These are phyloP conservation scores for Trichopoda pennipes DNA, from an alignment of 2,888 invertebrate species.

Conservation along the genomic window DNA sequence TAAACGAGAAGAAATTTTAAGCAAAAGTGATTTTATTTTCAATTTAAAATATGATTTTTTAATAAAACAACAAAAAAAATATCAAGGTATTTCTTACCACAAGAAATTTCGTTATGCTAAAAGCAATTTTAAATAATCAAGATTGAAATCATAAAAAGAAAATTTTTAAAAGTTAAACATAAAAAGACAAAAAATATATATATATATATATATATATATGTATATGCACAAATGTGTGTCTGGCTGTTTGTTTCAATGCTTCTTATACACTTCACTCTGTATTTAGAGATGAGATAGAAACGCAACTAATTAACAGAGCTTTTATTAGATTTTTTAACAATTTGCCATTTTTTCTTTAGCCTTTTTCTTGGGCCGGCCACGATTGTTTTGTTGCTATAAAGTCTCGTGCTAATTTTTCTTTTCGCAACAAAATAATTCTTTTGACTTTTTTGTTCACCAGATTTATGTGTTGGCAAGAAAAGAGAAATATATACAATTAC, in stretches of 20 bases:
- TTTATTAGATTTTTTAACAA: not conserved
- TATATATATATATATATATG: too few relatives aligned
- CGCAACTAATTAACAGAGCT: conserved; percentile 14
- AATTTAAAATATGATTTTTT: conserved; percentile 32
- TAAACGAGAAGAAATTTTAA: conserved; percentile 1
- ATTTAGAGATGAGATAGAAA: not conserved
- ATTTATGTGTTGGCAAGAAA: not conserved
- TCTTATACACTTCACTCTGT: not conserved
- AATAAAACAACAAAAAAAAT: conserved; percentile 28
- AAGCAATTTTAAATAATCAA: conserved; percentile 48
- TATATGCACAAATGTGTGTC: conserved; percentile 1
- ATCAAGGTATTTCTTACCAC: conserved; percentile 42
- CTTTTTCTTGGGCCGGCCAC: not conserved
- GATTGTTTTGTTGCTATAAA: not conserved
- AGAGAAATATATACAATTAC: not conserved
- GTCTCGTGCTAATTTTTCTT: conserved; percentile 48
- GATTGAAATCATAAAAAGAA: conserved; percentile 10
- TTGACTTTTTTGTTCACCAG: not conserved
- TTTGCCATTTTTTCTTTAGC: not conserved
- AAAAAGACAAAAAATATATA: conserved; percentile 8
- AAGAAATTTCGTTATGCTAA: conserved; percentile 37
- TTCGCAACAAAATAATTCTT: not conserved
- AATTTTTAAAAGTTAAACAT: conserved; percentile 2
- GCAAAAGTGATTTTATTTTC: conserved; percentile 37
- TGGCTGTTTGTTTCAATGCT: conserved; percentile 24